Evolutionary conservation across 2,113 vertebrate genomes (phyloP).

Genomic region (Thamnaconus septentrionalis): DNA sequence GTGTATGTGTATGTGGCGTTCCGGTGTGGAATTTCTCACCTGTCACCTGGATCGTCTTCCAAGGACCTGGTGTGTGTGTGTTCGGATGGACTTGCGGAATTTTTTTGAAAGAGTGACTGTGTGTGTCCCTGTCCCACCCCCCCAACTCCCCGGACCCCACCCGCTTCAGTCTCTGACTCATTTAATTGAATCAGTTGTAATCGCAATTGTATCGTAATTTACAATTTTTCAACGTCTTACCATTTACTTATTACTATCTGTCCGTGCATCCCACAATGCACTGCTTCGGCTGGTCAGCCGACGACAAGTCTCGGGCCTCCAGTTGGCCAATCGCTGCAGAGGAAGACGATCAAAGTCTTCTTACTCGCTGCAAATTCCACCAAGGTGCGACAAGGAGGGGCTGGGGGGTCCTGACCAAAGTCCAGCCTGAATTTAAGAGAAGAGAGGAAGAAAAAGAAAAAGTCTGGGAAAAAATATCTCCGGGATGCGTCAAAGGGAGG

Average conservation of each 20-base stretch:
- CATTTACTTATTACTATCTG: too few species aligned
- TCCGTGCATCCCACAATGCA: too few species aligned
- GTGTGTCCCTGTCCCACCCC: neutral
- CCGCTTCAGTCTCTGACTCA: too few species aligned
- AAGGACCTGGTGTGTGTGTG: slow-evolving; percentile 3
- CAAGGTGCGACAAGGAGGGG: slow-evolving; percentile 22
- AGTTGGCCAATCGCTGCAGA: too few species aligned
- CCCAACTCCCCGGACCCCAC: neutral
- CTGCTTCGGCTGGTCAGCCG: too few species aligned
- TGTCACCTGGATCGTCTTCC: slow-evolving; percentile 13
- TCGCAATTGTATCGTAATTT: too few species aligned
- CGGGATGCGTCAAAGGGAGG: slow-evolving; percentile 29
- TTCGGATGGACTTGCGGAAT: slow-evolving; percentile 58
- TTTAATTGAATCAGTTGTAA: too few species aligned
- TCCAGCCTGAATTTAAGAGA: slow-evolving; percentile 30
- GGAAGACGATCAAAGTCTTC: slow-evolving; percentile 43
- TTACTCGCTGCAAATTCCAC: slow-evolving; percentile 64
- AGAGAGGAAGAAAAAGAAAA: slow-evolving; percentile 21
- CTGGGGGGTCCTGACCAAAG: slow-evolving; percentile 47
- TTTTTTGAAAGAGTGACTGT: slow-evolving; percentile 6
- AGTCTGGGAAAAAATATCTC: slow-evolving; percentile 53
- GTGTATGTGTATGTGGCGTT: slow-evolving; percentile 34
- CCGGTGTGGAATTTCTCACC: slow-evolving; percentile 52
- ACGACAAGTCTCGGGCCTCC: too few species aligned
- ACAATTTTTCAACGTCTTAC: too few species aligned